phyloP scores from a whole-genome alignment of 2,113 vertebrate genomes.

The Pachyramphus minor region DNA sequence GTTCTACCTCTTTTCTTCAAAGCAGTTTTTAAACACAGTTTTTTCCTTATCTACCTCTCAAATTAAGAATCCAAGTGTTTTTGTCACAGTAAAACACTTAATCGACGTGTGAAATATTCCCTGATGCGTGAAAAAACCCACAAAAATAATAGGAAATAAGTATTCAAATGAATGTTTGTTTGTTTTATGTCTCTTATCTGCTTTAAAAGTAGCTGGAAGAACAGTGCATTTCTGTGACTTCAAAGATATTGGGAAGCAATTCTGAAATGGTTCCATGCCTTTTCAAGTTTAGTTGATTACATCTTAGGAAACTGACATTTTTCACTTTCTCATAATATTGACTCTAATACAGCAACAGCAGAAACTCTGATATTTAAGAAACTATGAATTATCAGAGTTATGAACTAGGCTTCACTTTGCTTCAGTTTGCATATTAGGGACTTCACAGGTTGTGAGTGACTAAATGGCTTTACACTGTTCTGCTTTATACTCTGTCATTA shows the following conservation, averaged over 20 bases:
- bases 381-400: neutral
- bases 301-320: neutral
- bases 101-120: neutral
- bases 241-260: neutral
- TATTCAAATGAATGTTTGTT: neutral
- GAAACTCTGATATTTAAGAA: neutral
- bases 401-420: neutral
- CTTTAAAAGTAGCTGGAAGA: neutral
- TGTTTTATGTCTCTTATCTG: neutral
- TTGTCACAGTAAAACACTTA: neutral
- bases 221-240: neutral
- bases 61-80: neutral
- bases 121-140: accelerated
- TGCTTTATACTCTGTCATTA: neutral
- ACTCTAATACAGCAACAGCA: neutral
- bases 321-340: neutral
- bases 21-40: neutral
- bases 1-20: neutral
- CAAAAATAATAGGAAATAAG: neutral
- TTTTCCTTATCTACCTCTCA: neutral
- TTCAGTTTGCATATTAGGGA: neutral
- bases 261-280: neutral
- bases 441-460: neutral
- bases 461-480: neutral
- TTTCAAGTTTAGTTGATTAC: neutral